A percentile compares a stretch with the other conserved stretches of the same genome.
phyloP scores from a whole-genome alignment of 2,888 invertebrate species.

The Lacanobia oleracea region DNA sequence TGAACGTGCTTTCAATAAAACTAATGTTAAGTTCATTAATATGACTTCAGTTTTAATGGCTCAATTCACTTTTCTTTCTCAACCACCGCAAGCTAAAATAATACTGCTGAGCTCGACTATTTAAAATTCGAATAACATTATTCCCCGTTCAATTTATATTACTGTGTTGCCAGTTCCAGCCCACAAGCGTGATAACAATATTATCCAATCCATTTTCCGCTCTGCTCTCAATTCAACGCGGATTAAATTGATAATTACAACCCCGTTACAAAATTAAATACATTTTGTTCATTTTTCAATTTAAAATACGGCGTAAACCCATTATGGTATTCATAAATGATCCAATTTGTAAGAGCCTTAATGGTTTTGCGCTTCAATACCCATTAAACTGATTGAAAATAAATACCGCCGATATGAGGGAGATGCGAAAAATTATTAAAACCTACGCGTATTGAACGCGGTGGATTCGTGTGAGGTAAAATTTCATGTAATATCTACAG shows the following conservation, averaged over 20 bases:
- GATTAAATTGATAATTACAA: slow-evolving; percentile 57
- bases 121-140: slow-evolving; percentile 1
- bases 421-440: slow-evolving; percentile 14
- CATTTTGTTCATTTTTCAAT: slow-evolving; percentile 42
- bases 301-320: slow-evolving; percentile 35
- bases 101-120: not conserved
- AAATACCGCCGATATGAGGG: slow-evolving; percentile 37
- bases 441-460: slow-evolving; percentile 1
- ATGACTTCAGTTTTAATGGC: not conserved
- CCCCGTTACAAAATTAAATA: slow-evolving; percentile 46
- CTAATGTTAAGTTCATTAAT: too few species aligned
- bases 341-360: slow-evolving; percentile 47
- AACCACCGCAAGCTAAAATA: not conserved
- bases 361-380: slow-evolving; percentile 44
- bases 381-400: slow-evolving; percentile 60
- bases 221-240: slow-evolving; percentile 39
- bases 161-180: slow-evolving; percentile 26
- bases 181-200: slow-evolving; percentile 21
- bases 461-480: not conserved
- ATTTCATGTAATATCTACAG: not conserved
- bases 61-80: not conserved
- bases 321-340: slow-evolving; percentile 57
- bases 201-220: slow-evolving; percentile 31
- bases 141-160: slow-evolving; percentile 6
- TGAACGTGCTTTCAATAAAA: not conserved